Conservation (phyloP, 2,888 invertebrate genomes). For the Siphlonurus alternatus region DNA sequence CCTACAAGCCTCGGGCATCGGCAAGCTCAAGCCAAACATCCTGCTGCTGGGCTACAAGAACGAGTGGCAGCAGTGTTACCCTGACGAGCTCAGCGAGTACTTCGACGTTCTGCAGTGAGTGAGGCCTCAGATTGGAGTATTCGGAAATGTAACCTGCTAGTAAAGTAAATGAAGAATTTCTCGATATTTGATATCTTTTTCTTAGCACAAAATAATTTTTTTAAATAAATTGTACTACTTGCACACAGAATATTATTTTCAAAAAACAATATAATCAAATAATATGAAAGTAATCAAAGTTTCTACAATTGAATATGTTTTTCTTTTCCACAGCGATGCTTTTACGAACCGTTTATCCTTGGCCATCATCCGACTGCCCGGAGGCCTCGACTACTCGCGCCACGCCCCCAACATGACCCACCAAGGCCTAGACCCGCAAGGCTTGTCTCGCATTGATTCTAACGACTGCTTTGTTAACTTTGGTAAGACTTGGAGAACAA, state of each 20-base stretch:
- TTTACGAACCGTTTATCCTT: constrained; percentile 86
- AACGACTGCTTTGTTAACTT: background rate
- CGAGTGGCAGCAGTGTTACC: constrained; percentile 31
- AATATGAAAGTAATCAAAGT: no score
- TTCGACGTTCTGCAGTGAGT: constrained; percentile 37
- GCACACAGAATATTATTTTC: no score
- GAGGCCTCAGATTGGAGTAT: no score
- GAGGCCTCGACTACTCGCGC: constrained; percentile 58
- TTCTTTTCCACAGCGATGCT: constrained; percentile 44
- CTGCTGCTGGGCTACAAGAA: constrained; percentile 37
- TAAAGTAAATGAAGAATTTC: no score
- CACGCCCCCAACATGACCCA: background rate
- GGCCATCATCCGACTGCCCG: constrained; percentile 67
- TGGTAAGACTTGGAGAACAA: background rate
- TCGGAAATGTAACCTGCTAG: no score
- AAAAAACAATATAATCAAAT: no score
- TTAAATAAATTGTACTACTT: no score
- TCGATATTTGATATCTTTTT: no score
- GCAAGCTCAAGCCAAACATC: constrained; percentile 37
- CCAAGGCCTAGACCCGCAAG: constrained; percentile 11
- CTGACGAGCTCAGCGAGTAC: constrained; percentile 30
- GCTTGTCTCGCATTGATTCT: background rate
- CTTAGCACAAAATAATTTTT: constrained; percentile 5
- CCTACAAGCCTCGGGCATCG: constrained; percentile 33
- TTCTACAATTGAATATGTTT: constrained; percentile 16